These are phyloP conservation scores for Falco peregrinus DNA, from an alignment of 2,797 vertebrate species.

Conservation along the genomic window DNA sequence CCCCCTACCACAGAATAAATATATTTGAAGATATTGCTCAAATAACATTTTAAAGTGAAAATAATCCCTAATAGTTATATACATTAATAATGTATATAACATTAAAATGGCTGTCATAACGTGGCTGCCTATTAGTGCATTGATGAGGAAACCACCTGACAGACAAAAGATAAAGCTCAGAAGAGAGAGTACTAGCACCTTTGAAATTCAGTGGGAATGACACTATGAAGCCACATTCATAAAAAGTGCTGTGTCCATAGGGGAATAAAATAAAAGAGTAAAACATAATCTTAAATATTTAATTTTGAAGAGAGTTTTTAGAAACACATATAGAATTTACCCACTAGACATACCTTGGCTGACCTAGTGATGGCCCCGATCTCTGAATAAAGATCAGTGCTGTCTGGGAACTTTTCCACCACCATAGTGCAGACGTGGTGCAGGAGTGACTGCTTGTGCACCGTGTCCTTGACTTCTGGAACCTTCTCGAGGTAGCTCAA, in stretches of 20 bases:
- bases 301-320: neutral
- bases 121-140: neutral
- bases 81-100: neutral
- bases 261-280: neutral
- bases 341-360: slow-evolving; percentile 85
- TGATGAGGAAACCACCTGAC: slow-evolving; percentile 22
- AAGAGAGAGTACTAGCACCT: neutral
- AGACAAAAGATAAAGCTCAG: neutral
- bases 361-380: slow-evolving; percentile 94
- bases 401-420: slow-evolving; percentile 96
- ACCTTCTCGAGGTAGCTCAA: slow-evolving; percentile 98
- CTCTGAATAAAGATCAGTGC: slow-evolving; percentile 96
- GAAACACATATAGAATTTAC: neutral
- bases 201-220: slow-evolving; percentile 32
- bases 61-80: neutral
- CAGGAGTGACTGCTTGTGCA: slow-evolving; percentile 96
- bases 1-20: neutral
- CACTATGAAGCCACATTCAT: neutral
- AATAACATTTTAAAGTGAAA: neutral
- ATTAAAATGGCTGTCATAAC: neutral
- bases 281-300: neutral
- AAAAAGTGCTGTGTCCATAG: neutral
- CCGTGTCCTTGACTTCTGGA: slow-evolving; percentile 97
- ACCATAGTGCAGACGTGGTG: slow-evolving; percentile 94
- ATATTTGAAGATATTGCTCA: neutral